Conservation (phyloP, 2,888 invertebrate species). For the Spialia ferax region DNA sequence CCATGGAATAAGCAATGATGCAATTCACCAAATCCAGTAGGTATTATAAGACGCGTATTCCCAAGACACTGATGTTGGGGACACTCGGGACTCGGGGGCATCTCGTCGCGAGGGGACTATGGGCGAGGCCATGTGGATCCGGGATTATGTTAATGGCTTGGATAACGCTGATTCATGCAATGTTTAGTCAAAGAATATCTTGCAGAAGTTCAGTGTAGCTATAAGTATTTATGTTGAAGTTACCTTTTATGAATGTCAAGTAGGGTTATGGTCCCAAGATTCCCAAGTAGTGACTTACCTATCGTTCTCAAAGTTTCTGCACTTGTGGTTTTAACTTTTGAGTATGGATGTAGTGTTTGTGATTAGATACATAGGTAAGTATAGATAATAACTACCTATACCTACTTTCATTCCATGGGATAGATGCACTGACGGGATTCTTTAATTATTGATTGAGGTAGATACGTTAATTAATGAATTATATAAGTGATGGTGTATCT, state of each 20-base stretch:
- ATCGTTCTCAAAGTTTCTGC: too few species aligned
- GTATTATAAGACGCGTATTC: slow-evolving; percentile 22
- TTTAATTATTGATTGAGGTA: too few species aligned
- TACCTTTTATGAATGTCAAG: too few species aligned
- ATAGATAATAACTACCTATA: too few species aligned
- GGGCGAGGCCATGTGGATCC: background rate
- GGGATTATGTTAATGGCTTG: slow-evolving; percentile 37
- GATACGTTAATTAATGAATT: too few species aligned
- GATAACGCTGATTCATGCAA: slow-evolving; percentile 31
- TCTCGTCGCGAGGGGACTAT: slow-evolving; percentile 19
- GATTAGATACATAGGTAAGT: too few species aligned
- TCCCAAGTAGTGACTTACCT: too few species aligned
- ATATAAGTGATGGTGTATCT: too few species aligned
- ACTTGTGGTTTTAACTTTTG: too few species aligned
- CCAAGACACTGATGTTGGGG: slow-evolving; percentile 30
- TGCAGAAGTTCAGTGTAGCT: background rate
- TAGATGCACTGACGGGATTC: too few species aligned
- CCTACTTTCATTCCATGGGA: too few species aligned
- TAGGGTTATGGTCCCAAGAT: background rate
- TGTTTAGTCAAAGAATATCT: background rate
- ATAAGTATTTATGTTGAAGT: background rate
- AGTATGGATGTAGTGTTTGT: too few species aligned
- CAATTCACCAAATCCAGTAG: slow-evolving; percentile 19
- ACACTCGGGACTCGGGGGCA: slow-evolving; percentile 8
- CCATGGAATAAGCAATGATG: slow-evolving; percentile 22